Conservation (phyloP, 2,888 invertebrate species). For the Dynastes maya region DNA sequence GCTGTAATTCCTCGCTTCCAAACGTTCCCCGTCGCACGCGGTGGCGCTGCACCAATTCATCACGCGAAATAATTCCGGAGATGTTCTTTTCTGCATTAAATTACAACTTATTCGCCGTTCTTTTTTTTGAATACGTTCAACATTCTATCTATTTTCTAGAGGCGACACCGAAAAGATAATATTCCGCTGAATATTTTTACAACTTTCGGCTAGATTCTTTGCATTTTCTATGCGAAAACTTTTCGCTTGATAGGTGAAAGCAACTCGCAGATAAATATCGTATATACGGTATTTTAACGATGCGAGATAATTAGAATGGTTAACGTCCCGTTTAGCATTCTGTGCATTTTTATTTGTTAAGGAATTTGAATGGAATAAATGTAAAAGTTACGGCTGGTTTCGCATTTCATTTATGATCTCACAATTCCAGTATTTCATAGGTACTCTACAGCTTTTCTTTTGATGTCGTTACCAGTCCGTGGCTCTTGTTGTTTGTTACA, state of each 20-base stretch:
- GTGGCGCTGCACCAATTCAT: slow-evolving; percentile 39
- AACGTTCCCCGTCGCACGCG: slow-evolving; percentile 10
- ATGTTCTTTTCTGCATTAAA: slow-evolving; percentile 40
- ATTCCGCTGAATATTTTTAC: slow-evolving; percentile 34
- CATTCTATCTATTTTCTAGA: slow-evolving; percentile 24
- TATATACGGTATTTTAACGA: too few species aligned
- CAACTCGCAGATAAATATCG: not conserved
- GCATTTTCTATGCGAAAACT: not conserved
- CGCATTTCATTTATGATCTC: too few species aligned
- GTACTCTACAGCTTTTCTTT: too few species aligned
- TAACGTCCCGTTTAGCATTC: too few species aligned
- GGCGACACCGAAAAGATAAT: slow-evolving; percentile 24
- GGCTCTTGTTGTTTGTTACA: too few species aligned
- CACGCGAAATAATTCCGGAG: slow-evolving; percentile 40
- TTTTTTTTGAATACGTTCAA: slow-evolving; percentile 17
- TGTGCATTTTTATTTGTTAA: too few species aligned
- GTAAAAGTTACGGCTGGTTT: too few species aligned
- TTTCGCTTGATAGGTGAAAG: not conserved
- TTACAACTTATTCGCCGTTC: slow-evolving; percentile 28
- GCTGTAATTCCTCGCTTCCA: slow-evolving; percentile 39
- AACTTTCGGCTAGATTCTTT: slow-evolving; percentile 2
- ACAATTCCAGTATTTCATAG: too few species aligned
- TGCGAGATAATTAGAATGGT: too few species aligned
- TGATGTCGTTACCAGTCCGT: too few species aligned
- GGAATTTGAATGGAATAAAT: too few species aligned